Evolutionary conservation across 2,113 vertebrate genomes (phyloP).

Genomic region (Anguilla rostrata): DNA sequence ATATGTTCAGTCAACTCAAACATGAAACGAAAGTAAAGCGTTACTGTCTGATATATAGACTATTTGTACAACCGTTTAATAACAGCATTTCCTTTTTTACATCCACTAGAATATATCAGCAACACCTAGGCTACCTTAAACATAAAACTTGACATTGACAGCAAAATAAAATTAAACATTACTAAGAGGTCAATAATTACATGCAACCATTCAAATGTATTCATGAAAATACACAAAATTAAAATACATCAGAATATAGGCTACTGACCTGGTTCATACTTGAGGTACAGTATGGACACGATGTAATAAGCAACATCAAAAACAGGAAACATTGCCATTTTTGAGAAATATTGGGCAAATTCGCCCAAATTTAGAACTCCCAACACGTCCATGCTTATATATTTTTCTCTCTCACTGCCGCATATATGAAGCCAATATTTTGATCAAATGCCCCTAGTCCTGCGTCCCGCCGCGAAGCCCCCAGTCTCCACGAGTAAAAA

Average conservation of each 20-base stretch:
- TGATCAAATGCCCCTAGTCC: constrained; percentile 50
- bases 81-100: neutral
- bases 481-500: constrained; percentile 51
- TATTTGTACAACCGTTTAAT: too few relatives aligned
- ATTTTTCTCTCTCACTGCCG: constrained; percentile 14
- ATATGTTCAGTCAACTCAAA: neutral
- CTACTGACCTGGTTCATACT: constrained; percentile 91
- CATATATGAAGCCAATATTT: constrained; percentile 23
- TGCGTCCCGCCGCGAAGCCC: constrained; percentile 55
- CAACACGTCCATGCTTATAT: constrained; percentile 80
- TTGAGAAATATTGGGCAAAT: constrained; percentile 82
- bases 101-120: neutral
- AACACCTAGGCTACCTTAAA: neutral
- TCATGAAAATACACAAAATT: neutral
- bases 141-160: neutral
- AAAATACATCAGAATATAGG: constrained; percentile 1
- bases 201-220: neutral
- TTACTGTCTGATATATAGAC: too few relatives aligned
- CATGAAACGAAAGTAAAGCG: too few relatives aligned
- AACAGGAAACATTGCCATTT: constrained; percentile 89
- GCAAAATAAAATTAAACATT: neutral
- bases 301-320: constrained; percentile 96
- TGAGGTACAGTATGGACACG: constrained; percentile 95
- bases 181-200: neutral
- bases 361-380: constrained; percentile 83